Evolutionary conservation across 2,797 vertebrate species (phyloP), one percentile per base, ranked within the genome.

Genomic region (Cetoscarus ocellatus): DNA sequence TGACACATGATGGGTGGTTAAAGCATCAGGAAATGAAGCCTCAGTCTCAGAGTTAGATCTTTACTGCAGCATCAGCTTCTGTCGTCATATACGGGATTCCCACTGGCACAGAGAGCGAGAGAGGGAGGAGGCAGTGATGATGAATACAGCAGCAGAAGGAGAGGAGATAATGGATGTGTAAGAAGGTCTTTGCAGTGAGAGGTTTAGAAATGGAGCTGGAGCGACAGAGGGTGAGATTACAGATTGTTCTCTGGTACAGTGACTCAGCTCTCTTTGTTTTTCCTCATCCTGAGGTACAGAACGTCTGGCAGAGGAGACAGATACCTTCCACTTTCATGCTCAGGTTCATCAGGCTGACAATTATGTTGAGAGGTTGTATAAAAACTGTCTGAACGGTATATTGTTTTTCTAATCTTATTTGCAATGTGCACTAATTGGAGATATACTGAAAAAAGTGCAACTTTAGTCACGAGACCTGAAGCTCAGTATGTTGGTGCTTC

Each of bases 41-140:
- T 75, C 62, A 27, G 76, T 67, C 55, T 48, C 64, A 54, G 43
- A 70, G 49, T 47, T 45, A 0, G 62, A 27, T 6, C 49, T 76
- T 79, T 73, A 64, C 73, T 87, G 84, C 88, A 70, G 76, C 77
- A 79, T 73, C 81, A 74, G 83, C 79, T 57, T 67, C 77, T 91
- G 88, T 83, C 88, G 84, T 91, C 88, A 88, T 61, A 27, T 6
- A 36, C 42, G 84, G 91, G 85, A 88, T 92, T 91, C 85, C 89
- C 88, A 88, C 80, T n/a, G 72, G 79, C 79, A 73, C 49, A 40
- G 71, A 75, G 61, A 62, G 9, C 27, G 15, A 38, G 71, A 61
- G 61, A 40, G 47, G 15, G 13, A 17, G 7, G 40, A 11, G 19
- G 38, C 48, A 6, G 35, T 18, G 79, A 56, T 62, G 63, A 55